These are phyloP conservation scores for Acleris literana DNA, from an alignment of 2,888 invertebrate genomes.

Conservation along the genomic window DNA sequence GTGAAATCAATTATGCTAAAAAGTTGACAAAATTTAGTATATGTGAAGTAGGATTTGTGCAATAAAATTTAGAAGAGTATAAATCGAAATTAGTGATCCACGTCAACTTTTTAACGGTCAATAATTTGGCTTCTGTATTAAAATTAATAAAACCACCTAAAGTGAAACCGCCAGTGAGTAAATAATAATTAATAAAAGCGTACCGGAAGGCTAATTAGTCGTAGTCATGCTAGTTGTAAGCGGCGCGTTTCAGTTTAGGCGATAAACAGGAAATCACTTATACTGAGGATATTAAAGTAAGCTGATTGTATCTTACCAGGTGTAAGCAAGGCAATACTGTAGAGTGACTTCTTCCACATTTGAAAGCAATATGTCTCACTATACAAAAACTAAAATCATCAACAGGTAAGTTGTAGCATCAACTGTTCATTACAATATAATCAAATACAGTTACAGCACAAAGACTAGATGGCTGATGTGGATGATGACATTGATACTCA, in stretches of 20 bases:
- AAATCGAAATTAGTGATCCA: background rate
- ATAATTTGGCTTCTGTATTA: conserved; percentile 74
- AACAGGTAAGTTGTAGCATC: conserved; percentile 78
- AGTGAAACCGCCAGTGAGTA: conserved; percentile 69
- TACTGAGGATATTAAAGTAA: conserved; percentile 81
- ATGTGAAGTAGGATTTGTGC: too few species aligned
- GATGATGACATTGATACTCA: conserved; percentile 66
- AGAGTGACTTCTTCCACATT: conserved; percentile 83
- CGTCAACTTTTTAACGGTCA: conserved; percentile 68
- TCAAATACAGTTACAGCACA: conserved; percentile 76
- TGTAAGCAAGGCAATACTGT: conserved; percentile 83
- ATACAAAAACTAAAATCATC: conserved; percentile 81
- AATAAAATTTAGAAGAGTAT: too few species aligned
- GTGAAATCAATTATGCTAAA: conserved; percentile 63
- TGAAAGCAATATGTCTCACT: conserved; percentile 83
- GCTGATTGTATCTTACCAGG: conserved; percentile 83
- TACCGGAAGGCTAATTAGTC: conserved; percentile 25
- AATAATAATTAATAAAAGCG: conserved; percentile 32
- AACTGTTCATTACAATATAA: conserved; percentile 76
- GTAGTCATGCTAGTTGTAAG: conserved; percentile 45
- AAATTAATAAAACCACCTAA: conserved; percentile 65
- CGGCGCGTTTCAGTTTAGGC: conserved; percentile 76
- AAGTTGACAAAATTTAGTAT: conserved; percentile 56
- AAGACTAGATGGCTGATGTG: conserved; percentile 72
- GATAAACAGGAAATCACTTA: conserved; percentile 76